A percentile compares a stretch with the other conserved stretches of the same genome.
These are phyloP conservation scores for Marmota flaviventris DNA, from an alignment of 2,113 vertebrate species.

Conservation along the genomic window DNA sequence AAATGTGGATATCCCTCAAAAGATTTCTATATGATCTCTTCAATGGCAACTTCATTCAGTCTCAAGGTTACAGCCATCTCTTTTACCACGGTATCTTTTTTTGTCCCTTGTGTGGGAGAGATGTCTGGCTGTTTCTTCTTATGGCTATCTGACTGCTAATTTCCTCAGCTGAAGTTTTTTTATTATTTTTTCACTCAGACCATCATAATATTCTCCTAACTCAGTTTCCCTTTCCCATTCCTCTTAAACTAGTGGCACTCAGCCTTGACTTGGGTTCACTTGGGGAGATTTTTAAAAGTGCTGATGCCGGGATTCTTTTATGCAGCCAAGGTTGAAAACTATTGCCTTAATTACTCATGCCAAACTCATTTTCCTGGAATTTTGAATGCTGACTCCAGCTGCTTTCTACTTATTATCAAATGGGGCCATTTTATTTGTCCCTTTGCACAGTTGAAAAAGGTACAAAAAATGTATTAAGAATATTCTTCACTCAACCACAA, in stretches of 20 bases:
- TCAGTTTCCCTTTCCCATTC: background rate
- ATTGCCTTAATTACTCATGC: background rate
- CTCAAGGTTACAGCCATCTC: background rate
- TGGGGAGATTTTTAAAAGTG: background rate
- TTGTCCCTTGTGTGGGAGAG: background rate
- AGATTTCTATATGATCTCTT: background rate
- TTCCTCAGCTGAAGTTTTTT: background rate
- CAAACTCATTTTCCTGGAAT: background rate
- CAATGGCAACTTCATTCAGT: background rate
- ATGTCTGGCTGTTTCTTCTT: background rate
- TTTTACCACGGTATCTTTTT: background rate
- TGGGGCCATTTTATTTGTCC: background rate
- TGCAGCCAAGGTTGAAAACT: background rate
- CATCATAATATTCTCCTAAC: background rate
- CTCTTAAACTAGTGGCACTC: background rate
- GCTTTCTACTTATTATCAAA: constrained; percentile 18
- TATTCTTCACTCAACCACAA: constrained; percentile 9
- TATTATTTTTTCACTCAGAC: background rate
- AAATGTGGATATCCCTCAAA: background rate
- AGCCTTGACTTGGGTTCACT: background rate
- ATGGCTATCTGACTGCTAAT: background rate
- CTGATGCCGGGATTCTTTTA: background rate
- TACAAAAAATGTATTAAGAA: background rate
- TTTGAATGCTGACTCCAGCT: background rate
- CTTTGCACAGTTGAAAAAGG: constrained; percentile 6